These are phyloP conservation scores for Sylvicola cinctus DNA, from an alignment of 2,888 invertebrate genomes.

Conservation along the genomic window DNA sequence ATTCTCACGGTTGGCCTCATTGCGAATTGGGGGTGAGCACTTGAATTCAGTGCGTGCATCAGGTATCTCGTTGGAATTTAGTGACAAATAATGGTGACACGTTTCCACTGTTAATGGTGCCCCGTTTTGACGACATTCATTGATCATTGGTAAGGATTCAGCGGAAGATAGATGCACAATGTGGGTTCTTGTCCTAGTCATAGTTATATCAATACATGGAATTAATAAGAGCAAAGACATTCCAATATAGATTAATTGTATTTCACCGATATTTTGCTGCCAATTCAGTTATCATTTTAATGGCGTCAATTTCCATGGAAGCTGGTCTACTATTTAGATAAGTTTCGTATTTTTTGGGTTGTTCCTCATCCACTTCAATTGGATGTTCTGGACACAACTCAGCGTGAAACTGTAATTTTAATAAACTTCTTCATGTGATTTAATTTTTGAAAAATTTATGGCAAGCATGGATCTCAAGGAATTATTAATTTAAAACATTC, in stretches of 20 bases:
- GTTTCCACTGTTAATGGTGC: constrained; percentile 46
- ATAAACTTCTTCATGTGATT: neutral
- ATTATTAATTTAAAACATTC: constrained; percentile 1
- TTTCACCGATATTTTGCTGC: constrained; percentile 34
- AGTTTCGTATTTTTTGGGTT: constrained; percentile 9
- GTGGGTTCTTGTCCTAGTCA: constrained; percentile 37
- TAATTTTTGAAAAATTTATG: constrained; percentile 2
- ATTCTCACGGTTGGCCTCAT: constrained; percentile 34
- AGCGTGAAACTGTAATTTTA: constrained; percentile 41
- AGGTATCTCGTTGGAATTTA: constrained; percentile 41
- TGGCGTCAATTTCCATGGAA: constrained; percentile 44
- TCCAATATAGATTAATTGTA: constrained; percentile 2
- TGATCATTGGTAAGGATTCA: constrained; percentile 34
- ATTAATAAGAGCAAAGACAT: too few relatives aligned
- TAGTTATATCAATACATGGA: constrained; percentile 4
- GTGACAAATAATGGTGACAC: constrained; percentile 47
- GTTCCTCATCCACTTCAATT: constrained; percentile 23
- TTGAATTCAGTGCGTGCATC: constrained; percentile 44
- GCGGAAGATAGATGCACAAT: constrained; percentile 46
- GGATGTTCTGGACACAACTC: constrained; percentile 24
- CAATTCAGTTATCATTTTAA: constrained; percentile 34
- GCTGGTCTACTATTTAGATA: constrained; percentile 36
- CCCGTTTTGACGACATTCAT: constrained; percentile 26
- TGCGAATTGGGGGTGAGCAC: constrained; percentile 50
- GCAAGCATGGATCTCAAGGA: constrained; percentile 1